Base-by-base conservation (phyloP, 2,888 invertebrate species). In the Dromius quadrimaculatus region DNA sequence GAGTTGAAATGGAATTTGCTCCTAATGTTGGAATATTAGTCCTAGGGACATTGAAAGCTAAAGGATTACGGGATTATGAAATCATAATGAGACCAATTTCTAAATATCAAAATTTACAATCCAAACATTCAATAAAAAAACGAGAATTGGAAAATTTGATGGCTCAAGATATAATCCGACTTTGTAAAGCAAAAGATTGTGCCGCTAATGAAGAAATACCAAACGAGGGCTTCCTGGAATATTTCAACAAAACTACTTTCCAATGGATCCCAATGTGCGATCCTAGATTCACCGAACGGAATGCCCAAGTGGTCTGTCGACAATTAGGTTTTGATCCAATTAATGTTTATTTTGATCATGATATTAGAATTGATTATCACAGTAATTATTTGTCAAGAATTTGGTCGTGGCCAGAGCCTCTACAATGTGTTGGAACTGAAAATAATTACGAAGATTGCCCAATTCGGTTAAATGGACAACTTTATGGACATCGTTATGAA, bases 191-290 rank as follows among this genome's bases (percentile, higher is more conserved):
- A 47, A 85, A 86, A 71, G 90, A 90, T 77, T 93, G 92, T 76
- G 85, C 87, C 0, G 84, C 84, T 70, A 87, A 88, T 61, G 81
- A 83, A 11, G 84, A 84, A 57, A 83, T 81, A 71, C 84, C 85
- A 1, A 88, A 88, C 76, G 90, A 92, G 86, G 98, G 98, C 2
- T 98, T 97, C 78, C 81, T 98, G 71, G 97, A 98, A 83, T 93
- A 96, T 79, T 98, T 93, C 80, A 99, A 99, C 78, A 88, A 88
- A 75, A 98, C 99, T 1, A 97, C 97, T 0, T 85, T 95, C 13
- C 97, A 98, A 79, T 98, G 97, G 95, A 93, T 97, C 32, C 95
- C 98, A 0, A 90, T 98, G 83, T 99, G 99, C 82, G 99, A 99
- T 81, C 88, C 88, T 45, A 87, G 96, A 71, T 99, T 99, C 81